Base-by-base conservation (phyloP, 2,797 vertebrate genomes). In the Chloroceryle amazona region DNA sequence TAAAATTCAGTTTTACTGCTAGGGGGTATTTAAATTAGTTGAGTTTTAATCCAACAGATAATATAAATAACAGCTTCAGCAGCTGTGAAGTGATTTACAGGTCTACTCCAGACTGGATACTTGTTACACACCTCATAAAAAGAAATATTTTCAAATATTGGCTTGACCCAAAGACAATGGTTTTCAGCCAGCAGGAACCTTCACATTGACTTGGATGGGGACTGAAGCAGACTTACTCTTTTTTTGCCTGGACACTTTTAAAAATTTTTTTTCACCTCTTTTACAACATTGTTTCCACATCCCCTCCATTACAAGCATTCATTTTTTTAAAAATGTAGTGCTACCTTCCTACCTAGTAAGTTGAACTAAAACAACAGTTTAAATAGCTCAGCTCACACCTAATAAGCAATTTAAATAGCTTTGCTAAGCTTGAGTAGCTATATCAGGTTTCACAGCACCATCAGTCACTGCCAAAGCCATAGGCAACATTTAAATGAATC, bases 381-480 rank as follows among this genome's bases (percentile, higher is more conserved):
- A 96, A 93, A 96, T 68, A 95, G 63, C 92, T 95, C 87, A 83
- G 86, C 73, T 97, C 88, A 92, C 86, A 96, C 81, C 92, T 95
- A 96, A 96, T 96, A 95, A 95, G 88, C 94, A 96, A 96, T 94
- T 95, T 93, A 96, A 97, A 96, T 89, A 95, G 93, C 92, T 97
- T 95, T 94, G 83, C 83, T 86, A 52, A 96, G 90, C 93, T 96
- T 57, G 28, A 96, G 92, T 87, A 89, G 92, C 88, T 96, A 29
- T 91, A 96, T 96, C 94, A 85, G 68, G 89, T 97, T 97, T 96
- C 95, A 96, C 58, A 94, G 94, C 79, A 80, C 78, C 83, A 95
- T 94, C 93, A 86, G 86, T 96, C 96, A 94, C 88, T 96, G 93
- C 74, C 96, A 96, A 81, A 94, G 89, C 90, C 92, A 97, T 85